Percentiles rank a stretch among this genome's conserved stretches.
Evolutionary conservation across 2,113 vertebrate species (phyloP).

Genomic region (Cyanoramphus novaezelandiae): DNA sequence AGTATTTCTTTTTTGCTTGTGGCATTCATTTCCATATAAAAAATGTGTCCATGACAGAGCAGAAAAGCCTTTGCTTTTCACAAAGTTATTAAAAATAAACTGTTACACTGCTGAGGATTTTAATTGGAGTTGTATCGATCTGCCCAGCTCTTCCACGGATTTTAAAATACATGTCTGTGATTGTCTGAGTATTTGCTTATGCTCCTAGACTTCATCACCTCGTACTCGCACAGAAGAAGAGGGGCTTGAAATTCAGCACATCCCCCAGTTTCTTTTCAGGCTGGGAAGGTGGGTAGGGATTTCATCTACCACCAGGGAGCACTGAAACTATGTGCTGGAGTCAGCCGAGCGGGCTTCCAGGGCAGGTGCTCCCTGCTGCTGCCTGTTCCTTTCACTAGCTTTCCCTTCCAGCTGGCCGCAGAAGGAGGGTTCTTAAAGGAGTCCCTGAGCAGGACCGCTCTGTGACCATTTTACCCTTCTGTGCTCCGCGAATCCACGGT

Average conservation of each 20-base stretch:
- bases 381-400: not conserved
- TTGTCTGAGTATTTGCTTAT: not conserved
- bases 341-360: not conserved
- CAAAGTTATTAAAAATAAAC: not conserved
- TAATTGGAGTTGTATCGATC: not conserved
- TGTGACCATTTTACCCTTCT: not conserved
- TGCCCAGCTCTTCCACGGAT: not conserved
- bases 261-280: rapidly evolving
- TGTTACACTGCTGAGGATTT: not conserved
- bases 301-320: conserved; percentile 36
- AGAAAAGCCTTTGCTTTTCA: not conserved
- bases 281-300: not conserved
- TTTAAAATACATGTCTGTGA: not conserved
- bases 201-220: not conserved
- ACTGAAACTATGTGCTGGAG: not conserved
- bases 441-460: not conserved
- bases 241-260: rapidly evolving
- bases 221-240: not conserved
- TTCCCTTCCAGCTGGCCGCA: not conserved
- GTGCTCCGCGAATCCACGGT: rapidly evolving
- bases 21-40: not conserved
- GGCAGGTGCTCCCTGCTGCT: not conserved
- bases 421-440: not conserved
- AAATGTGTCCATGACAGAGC: not conserved
- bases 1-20: not conserved